Conservation (phyloP, 2,797 vertebrate species). For the Poeciliopsis gracilis region DNA sequence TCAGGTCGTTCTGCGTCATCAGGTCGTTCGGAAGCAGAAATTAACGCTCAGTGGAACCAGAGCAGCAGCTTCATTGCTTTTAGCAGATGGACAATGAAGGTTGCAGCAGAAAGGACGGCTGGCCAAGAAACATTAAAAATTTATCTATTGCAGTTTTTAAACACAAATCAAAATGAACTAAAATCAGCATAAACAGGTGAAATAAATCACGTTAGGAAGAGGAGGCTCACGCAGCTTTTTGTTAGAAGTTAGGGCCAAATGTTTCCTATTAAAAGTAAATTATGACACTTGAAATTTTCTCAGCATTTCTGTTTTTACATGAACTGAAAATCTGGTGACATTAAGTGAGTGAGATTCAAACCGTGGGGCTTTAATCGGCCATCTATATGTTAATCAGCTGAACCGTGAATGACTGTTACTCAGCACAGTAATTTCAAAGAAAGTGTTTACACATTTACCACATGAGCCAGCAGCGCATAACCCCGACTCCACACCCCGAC, state of each 20-base stretch:
- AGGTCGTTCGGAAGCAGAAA: no score
- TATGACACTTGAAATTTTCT: not conserved
- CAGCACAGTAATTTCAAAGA: not conserved
- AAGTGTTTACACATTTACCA: conserved; percentile 33
- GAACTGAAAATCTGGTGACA: not conserved
- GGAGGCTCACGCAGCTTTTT: not conserved
- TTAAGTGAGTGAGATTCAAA: not conserved
- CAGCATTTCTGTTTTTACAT: no score
- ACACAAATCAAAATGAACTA: no score
- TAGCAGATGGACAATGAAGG: no score
- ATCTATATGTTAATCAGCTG: not conserved
- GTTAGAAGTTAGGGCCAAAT: no score
- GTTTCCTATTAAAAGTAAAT: no score
- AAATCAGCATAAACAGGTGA: not conserved
- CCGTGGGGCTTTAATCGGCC: not conserved
- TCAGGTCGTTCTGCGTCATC: no score
- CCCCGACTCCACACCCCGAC: not conserved
- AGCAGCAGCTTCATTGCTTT: no score
- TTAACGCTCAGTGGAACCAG: no score
- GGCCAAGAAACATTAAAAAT: no score
- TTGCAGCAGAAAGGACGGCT: no score
- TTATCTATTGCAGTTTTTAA: no score
- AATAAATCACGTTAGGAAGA: not conserved
- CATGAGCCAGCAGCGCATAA: not conserved
- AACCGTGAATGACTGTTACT: not conserved